Evolutionary conservation across 35 echinoderm and acorn worm genomes (phyloP).

Genomic region (Nesometra sesokonis): DNA sequence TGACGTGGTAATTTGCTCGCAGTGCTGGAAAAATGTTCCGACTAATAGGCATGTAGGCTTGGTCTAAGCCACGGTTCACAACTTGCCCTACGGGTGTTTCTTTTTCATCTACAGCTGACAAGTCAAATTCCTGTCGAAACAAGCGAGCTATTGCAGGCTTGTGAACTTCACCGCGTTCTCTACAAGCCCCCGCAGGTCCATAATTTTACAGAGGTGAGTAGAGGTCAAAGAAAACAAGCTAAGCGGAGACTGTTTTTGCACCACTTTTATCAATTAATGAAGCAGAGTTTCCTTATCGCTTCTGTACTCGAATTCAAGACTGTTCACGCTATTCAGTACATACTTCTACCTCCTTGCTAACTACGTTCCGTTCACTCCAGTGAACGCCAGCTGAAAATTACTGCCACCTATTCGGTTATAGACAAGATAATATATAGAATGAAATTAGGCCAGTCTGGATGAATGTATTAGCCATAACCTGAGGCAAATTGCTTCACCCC

Average conservation of each 20-base stretch:
- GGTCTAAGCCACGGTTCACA: not conserved
- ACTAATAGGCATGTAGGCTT: not conserved
- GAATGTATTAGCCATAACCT: not conserved
- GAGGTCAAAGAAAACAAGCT: not conserved
- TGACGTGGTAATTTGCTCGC: not conserved
- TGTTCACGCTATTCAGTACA: not conserved
- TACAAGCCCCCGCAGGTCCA: not conserved
- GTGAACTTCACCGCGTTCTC: not conserved
- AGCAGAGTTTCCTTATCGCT: not conserved
- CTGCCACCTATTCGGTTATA: not conserved
- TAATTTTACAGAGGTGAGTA: not conserved
- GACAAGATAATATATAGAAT: not conserved
- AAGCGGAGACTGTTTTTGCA: not conserved
- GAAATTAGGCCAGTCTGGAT: not conserved
- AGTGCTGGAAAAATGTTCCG: not conserved
- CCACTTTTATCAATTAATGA: not conserved
- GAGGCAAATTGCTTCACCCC: not conserved
- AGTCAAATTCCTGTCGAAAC: not conserved
- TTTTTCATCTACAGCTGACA: not conserved
- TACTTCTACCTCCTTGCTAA: not conserved
- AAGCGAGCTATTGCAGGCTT: not conserved
- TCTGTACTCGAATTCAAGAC: too few species aligned
- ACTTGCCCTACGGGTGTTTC: not conserved
- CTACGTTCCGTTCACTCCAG: not conserved
- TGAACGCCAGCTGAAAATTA: not conserved